phyloP scores from a whole-genome alignment of 1,140 invertebrate species.

The Bombus sylvicola region DNA sequence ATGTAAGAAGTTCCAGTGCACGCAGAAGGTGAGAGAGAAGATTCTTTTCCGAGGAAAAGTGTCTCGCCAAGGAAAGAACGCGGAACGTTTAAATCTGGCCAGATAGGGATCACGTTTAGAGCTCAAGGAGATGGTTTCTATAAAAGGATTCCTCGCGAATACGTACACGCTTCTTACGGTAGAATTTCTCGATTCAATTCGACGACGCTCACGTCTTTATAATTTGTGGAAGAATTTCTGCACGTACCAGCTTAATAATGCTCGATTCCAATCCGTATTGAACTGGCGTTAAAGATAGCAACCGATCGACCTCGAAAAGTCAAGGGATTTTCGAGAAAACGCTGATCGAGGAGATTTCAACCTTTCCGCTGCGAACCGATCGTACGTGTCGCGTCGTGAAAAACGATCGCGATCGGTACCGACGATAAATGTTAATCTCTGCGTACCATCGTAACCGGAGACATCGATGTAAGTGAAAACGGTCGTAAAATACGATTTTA shows the following conservation, averaged over 20 bases:
- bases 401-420: slow-evolving; percentile 28
- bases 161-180: neutral
- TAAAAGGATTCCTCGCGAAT: slow-evolving; percentile 3
- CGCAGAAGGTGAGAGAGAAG: neutral
- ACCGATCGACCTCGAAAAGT: neutral
- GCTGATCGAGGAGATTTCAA: slow-evolving; percentile 41
- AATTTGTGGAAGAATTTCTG: neutral
- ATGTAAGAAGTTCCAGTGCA: neutral
- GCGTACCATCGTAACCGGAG: slow-evolving; percentile 9
- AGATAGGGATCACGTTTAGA: slow-evolving; percentile 15
- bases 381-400: slow-evolving; percentile 35
- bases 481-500: neutral
- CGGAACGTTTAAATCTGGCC: slow-evolving; percentile 10
- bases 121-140: neutral
- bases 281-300: neutral
- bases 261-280: slow-evolving; percentile 5
- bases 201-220: slow-evolving; percentile 6
- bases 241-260: slow-evolving; percentile 38
- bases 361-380: neutral
- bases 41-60: neutral
- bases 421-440: slow-evolving; percentile 47
- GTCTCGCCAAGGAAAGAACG: neutral
- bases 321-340: slow-evolving; percentile 53
- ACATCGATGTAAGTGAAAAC: slow-evolving; percentile 12
- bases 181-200: slow-evolving; percentile 14